Percentiles rank a stretch among this genome's conserved stretches.
Evolutionary conservation across 2,888 invertebrate species (phyloP).

Genomic region (Trichopria drosophilae): DNA sequence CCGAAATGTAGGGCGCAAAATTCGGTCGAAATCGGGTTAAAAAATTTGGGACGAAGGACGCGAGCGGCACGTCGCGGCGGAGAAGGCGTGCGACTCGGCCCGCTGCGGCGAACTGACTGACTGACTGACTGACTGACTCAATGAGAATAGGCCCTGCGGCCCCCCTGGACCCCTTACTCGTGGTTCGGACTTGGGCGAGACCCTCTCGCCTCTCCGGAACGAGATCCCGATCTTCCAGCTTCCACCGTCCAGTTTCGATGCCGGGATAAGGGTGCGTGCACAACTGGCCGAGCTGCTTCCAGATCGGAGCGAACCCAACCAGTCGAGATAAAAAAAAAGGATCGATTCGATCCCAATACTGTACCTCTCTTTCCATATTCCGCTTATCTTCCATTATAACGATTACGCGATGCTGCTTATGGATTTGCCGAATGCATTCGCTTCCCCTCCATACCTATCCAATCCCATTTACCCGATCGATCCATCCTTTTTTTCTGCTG

Average conservation of each 20-base stretch:
- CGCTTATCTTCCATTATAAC: too few species aligned
- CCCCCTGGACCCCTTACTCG: slow-evolving; percentile 14
- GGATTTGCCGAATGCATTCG: too few species aligned
- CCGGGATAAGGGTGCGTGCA: slow-evolving; percentile 50
- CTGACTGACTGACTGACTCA: slow-evolving; percentile 46
- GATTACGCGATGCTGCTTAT: too few species aligned
- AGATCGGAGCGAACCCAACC: too few species aligned
- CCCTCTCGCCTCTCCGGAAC: slow-evolving; percentile 41
- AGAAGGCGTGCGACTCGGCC: slow-evolving; percentile 38
- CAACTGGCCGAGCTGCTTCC: slow-evolving; percentile 40
- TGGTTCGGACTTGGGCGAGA: slow-evolving; percentile 39
- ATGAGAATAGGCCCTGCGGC: slow-evolving; percentile 48
- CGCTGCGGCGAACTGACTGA: slow-evolving; percentile 42
- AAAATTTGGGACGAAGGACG: too few species aligned
- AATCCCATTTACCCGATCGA: too few species aligned
- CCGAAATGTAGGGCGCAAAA: too few species aligned
- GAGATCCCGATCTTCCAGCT: slow-evolving; percentile 52
- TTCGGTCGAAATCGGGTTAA: too few species aligned
- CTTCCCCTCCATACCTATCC: too few species aligned
- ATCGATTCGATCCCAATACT: slow-evolving; percentile 10
- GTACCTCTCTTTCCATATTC: background rate
- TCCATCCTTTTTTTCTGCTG: too few species aligned
- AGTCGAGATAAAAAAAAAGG: too few species aligned
- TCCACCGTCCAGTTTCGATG: slow-evolving; percentile 42
- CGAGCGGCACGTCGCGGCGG: slow-evolving; percentile 13